Percentiles rank a stretch among this genome's conserved stretches.
phyloP scores from a whole-genome alignment of 2,888 invertebrate species.

The Emmelina monodactyla region DNA sequence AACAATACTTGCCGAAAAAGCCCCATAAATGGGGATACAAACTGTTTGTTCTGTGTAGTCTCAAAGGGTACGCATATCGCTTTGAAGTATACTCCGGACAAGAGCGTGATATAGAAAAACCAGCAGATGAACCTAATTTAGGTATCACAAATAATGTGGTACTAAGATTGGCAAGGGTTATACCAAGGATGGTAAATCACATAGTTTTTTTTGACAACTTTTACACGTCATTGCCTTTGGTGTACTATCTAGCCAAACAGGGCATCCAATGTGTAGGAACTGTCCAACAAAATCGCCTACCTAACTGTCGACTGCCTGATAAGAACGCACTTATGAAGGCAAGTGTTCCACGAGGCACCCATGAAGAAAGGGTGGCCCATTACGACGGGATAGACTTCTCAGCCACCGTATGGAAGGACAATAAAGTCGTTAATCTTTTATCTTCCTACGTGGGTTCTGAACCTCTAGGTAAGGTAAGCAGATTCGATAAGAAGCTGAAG shows the following conservation, averaged over 20 bases:
- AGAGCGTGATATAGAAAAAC: constrained; percentile 22
- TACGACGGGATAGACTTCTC: constrained; percentile 24
- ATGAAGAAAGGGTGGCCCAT: constrained; percentile 25
- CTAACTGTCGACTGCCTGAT: constrained; percentile 24
- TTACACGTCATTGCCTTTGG: constrained; percentile 22
- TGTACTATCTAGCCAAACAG: constrained; percentile 21
- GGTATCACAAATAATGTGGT: constrained; percentile 20
- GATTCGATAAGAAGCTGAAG: constrained; percentile 25
- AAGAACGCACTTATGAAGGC: constrained; percentile 17
- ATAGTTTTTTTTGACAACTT: constrained; percentile 24
- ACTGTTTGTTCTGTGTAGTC: constrained; percentile 1
- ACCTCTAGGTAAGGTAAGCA: constrained; percentile 22
- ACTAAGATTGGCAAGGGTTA: constrained; percentile 19
- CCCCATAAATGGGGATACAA: constrained; percentile 2
- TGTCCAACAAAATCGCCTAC: constrained; percentile 25
- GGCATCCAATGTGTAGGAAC: constrained; percentile 24
- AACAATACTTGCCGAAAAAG: background rate
- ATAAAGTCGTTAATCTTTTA: constrained; percentile 25
- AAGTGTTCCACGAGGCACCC: constrained; percentile 26
- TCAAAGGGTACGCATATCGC: constrained; percentile 15
- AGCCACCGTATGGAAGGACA: constrained; percentile 27
- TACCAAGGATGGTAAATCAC: constrained; percentile 21
- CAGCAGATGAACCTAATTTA: constrained; percentile 21
- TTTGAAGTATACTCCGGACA: constrained; percentile 26
- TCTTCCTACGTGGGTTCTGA: constrained; percentile 25